Percentiles rank a stretch among this genome's conserved stretches.
These are phyloP conservation scores for Gallirallus australis DNA, from an alignment of 2,797 vertebrate species.

Conservation along the genomic window DNA sequence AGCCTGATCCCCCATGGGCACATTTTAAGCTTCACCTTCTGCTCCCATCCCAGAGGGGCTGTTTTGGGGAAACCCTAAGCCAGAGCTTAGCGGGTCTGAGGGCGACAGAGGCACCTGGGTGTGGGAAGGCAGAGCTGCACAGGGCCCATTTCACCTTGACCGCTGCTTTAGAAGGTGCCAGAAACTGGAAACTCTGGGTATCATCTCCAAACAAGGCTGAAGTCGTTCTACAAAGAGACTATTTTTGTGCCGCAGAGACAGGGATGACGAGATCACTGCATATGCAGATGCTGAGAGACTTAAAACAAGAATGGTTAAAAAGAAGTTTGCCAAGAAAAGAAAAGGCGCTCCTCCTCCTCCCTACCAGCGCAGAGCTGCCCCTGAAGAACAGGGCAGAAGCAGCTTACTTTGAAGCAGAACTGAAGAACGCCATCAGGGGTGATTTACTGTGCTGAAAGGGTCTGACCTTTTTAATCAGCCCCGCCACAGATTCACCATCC, in stretches of 20 bases:
- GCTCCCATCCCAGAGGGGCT: background rate
- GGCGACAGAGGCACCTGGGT: background rate
- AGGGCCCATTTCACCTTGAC: background rate
- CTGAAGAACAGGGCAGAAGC: background rate
- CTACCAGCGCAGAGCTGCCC: background rate
- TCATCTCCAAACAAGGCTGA: background rate
- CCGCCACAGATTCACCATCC: background rate
- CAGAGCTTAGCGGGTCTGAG: accelerated
- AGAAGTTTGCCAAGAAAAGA: slow-evolving; percentile 48
- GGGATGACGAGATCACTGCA: slow-evolving; percentile 27
- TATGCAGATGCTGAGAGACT: slow-evolving; percentile 29
- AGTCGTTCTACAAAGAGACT: background rate
- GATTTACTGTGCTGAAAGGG: background rate
- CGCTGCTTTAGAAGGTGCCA: background rate
- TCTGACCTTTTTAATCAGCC: background rate
- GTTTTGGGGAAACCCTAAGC: background rate
- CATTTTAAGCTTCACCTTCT: background rate
- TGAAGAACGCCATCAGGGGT: background rate
- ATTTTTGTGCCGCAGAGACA: slow-evolving; percentile 35
- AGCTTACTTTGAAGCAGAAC: background rate
- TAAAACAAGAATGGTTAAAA: slow-evolving; percentile 19
- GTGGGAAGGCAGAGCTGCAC: accelerated
- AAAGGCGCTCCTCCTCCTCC: slow-evolving; percentile 7
- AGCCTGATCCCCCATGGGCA: accelerated
- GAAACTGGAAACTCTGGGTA: background rate